Percentiles rank a stretch among this genome's conserved stretches.
phyloP scores from a whole-genome alignment of 1,140 invertebrate species.

The Brachystomella parvula region DNA sequence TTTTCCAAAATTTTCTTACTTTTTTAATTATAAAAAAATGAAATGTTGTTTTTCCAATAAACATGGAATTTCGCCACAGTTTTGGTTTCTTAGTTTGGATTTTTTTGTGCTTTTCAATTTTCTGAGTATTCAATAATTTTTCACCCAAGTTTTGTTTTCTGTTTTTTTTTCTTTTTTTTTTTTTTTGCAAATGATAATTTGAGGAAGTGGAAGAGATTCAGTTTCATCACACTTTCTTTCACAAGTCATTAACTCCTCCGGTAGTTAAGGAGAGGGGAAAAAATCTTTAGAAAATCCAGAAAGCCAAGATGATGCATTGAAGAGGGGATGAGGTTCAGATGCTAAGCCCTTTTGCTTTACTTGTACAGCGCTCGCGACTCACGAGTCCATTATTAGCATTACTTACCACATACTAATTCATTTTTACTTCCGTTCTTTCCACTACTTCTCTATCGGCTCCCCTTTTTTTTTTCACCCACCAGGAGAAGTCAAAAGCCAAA shows the following conservation, averaged over 20 bases:
- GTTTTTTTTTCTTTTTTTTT: not conserved
- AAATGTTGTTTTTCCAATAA: not conserved
- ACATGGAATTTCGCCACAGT: not conserved
- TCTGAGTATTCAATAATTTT: not conserved
- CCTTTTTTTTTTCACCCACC: too few species aligned
- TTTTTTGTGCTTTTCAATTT: not conserved
- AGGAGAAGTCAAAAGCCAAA: too few species aligned
- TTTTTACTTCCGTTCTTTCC: not conserved
- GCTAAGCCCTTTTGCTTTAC: not conserved
- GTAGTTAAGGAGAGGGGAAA: not conserved
- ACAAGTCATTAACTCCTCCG: not conserved
- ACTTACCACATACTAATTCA: conserved; percentile 3
- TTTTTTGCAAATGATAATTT: not conserved
- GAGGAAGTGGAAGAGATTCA: not conserved
- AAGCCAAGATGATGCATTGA: not conserved
- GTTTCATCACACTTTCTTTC: conserved; percentile 10
- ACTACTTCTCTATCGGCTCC: not conserved
- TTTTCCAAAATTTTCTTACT: too few species aligned
- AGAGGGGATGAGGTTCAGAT: not conserved
- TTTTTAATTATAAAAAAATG: too few species aligned
- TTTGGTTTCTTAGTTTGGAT: not conserved
- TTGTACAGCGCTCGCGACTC: too few species aligned
- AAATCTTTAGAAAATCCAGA: not conserved
- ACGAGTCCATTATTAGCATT: not conserved
- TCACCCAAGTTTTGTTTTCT: not conserved